Conservation (phyloP, 2,888 invertebrate species). For the Cyaniris semiargus region DNA sequence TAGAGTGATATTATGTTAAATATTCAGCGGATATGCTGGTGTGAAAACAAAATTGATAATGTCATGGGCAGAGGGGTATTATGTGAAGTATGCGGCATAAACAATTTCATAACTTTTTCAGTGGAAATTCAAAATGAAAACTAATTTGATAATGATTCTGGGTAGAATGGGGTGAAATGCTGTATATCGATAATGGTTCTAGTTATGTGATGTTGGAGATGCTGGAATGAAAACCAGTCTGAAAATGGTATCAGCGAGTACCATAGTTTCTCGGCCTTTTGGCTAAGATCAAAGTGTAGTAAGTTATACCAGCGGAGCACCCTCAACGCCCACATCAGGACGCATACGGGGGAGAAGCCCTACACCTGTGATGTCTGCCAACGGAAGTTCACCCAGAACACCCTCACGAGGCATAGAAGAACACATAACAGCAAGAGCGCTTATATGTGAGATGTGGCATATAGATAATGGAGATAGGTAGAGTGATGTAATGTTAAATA, state of each 20-base stretch:
- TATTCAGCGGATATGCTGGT: neutral
- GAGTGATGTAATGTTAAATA: no score
- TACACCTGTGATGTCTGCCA: conserved; percentile 27
- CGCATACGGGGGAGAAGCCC: conserved; percentile 26
- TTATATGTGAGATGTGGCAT: neutral
- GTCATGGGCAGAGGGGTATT: neutral
- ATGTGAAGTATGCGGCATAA: neutral
- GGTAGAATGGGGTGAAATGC: no score
- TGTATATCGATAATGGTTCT: neutral
- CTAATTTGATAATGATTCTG: neutral
- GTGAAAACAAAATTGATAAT: neutral
- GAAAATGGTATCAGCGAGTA: neutral
- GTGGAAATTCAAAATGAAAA: neutral
- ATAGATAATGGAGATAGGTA: no score
- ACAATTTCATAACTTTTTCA: no score
- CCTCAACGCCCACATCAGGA: neutral
- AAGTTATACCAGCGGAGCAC: neutral
- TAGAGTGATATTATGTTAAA: neutral
- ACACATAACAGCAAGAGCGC: neutral
- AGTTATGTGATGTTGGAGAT: neutral
- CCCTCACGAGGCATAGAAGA: neutral
- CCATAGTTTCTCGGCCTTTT: no score
- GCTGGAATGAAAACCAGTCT: neutral
- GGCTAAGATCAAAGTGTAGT: neutral
- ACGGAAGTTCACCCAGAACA: neutral